Evolutionary conservation across 2,888 invertebrate genomes (phyloP).

Genomic region (Orthonevra nobilis): DNA sequence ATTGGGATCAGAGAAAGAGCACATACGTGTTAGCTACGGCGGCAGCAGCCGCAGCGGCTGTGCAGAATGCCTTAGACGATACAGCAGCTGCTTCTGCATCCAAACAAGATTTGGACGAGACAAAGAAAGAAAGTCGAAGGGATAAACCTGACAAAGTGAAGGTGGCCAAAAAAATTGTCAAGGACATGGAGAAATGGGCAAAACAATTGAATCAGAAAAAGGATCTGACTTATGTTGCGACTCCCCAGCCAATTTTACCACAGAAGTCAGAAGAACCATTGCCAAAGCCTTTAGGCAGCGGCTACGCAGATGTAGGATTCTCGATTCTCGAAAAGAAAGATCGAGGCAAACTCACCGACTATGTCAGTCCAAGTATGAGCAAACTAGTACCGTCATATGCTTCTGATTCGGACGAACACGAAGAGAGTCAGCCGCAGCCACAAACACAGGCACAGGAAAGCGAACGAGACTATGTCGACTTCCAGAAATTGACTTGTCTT

Average conservation of each 20-base stretch:
- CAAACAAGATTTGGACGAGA: constrained; percentile 71
- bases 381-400: constrained; percentile 89
- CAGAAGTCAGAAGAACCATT: constrained; percentile 71
- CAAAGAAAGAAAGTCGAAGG: constrained; percentile 81
- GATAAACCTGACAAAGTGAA: constrained; percentile 95
- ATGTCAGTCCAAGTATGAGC: constrained; percentile 77
- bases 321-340: constrained; percentile 92
- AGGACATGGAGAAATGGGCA: constrained; percentile 94
- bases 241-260: constrained; percentile 76
- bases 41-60: constrained; percentile 76
- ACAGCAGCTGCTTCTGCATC: constrained; percentile 64
- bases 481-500: constrained; percentile 93
- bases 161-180: constrained; percentile 98
- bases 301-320: constrained; percentile 95
- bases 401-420: constrained; percentile 82
- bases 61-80: constrained; percentile 73
- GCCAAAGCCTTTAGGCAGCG: constrained; percentile 77
- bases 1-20: constrained; percentile 91
- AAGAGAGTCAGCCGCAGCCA: constrained; percentile 69
- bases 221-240: constrained; percentile 81
- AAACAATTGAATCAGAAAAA: constrained; percentile 98
- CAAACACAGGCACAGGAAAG: constrained; percentile 81
- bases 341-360: constrained; percentile 75
- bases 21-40: constrained; percentile 81
- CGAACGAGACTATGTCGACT: constrained; percentile 90